Conservation (phyloP, 35 echinoderm and acorn worm genomes). For the Apostichopus parvimensis region DNA sequence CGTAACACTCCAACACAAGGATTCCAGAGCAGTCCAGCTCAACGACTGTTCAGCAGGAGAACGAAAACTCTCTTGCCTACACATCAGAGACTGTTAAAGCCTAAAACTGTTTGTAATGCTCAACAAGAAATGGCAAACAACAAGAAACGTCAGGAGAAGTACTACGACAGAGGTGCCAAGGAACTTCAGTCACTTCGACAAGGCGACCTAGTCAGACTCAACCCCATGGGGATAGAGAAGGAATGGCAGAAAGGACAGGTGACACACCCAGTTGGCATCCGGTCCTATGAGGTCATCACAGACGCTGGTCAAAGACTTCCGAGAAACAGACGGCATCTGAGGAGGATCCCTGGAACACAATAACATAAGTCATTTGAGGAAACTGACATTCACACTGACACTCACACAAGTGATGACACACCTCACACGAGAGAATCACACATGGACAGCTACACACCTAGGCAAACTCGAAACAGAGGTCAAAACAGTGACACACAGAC, state of each 20-base stretch:
- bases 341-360: neutral
- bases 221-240: neutral
- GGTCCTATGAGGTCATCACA: neutral
- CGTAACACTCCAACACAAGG: conserved; percentile 38
- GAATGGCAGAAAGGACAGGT: neutral
- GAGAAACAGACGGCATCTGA: neutral
- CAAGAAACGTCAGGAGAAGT: neutral
- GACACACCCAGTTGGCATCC: neutral
- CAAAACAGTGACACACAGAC: too few relatives aligned
- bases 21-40: conserved; percentile 60
- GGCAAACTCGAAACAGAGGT: too few relatives aligned
- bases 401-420: neutral
- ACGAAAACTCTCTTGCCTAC: conserved; percentile 67
- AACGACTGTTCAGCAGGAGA: conserved; percentile 54
- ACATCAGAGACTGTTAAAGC: conserved; percentile 49
- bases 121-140: neutral
- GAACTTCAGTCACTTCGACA: neutral
- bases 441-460: too few relatives aligned
- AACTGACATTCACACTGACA: neutral
- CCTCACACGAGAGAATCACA: too few relatives aligned
- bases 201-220: neutral
- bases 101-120: neutral
- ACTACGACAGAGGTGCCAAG: conserved; percentile 2
- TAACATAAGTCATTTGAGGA: neutral
- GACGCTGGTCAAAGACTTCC: neutral